Evolutionary conservation across 1,140 invertebrate genomes (phyloP).

Genomic region (Hetaerina americana): DNA sequence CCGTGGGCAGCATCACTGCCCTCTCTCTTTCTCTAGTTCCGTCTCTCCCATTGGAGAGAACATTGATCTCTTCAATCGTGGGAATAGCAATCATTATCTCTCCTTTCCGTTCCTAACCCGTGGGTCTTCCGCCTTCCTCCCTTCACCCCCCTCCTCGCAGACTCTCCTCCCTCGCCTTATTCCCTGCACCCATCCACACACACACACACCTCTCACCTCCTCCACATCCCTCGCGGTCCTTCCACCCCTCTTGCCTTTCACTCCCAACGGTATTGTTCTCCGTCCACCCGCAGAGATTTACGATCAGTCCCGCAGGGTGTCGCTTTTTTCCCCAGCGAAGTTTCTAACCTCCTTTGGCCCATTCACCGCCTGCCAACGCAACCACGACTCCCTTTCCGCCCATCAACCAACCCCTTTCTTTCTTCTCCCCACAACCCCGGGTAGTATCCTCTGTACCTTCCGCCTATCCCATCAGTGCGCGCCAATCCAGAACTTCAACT

Average conservation of each 20-base stretch:
- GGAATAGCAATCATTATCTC: not conserved
- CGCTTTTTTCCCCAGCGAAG: not conserved
- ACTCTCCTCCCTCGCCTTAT: too few species aligned
- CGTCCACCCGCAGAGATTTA: not conserved
- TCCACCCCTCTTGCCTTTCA: not conserved
- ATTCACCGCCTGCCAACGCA: not conserved
- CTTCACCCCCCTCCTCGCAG: too few species aligned
- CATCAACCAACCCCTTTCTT: too few species aligned
- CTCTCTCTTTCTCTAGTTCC: not conserved
- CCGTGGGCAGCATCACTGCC: not conserved
- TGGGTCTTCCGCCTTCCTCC: too few species aligned
- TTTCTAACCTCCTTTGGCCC: not conserved
- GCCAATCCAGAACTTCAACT: too few species aligned
- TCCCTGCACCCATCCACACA: too few species aligned
- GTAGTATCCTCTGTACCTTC: too few species aligned
- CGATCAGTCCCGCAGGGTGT: not conserved
- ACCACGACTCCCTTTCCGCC: not conserved
- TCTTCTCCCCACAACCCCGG: too few species aligned
- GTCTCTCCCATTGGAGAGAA: not conserved
- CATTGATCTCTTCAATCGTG: not conserved
- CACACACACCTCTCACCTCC: too few species aligned
- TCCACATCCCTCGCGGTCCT: not conserved
- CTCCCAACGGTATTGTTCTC: not conserved
- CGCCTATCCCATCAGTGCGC: too few species aligned
- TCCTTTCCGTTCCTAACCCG: too few species aligned